These are phyloP conservation scores for Chiridota heheva DNA, from an alignment of 35 echinoderm and acorn worm genomes.

Conservation along the genomic window DNA sequence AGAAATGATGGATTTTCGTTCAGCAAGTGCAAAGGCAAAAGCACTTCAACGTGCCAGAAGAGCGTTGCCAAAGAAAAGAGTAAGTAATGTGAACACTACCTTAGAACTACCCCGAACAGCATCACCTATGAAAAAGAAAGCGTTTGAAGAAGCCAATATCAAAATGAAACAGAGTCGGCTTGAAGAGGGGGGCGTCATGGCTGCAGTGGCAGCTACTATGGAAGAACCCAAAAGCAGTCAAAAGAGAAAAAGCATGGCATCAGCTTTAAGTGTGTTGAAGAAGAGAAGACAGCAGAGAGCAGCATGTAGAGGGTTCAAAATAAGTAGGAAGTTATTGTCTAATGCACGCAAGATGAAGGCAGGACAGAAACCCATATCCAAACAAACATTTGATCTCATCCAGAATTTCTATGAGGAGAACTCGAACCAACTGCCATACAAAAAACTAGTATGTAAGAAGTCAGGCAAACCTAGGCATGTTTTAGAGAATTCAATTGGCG, in stretches of 20 bases:
- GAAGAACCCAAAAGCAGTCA: slow-evolving; percentile 26
- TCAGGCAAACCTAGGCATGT: slow-evolving; percentile 44
- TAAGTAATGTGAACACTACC: slow-evolving; percentile 30
- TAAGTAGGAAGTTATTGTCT: slow-evolving; percentile 38
- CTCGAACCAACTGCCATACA: slow-evolving; percentile 57
- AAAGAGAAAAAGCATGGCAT: slow-evolving; percentile 36
- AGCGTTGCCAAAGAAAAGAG: slow-evolving; percentile 42
- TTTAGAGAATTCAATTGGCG: slow-evolving; percentile 55
- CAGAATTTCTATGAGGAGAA: slow-evolving; percentile 56
- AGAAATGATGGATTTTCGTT: slow-evolving; percentile 13
- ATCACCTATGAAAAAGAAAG: slow-evolving; percentile 49
- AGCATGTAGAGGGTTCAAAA: slow-evolving; percentile 14
- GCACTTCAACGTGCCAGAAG: slow-evolving; percentile 52
- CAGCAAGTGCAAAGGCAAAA: slow-evolving; percentile 42
- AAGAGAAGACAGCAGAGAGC: slow-evolving; percentile 12
- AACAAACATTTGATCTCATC: slow-evolving; percentile 44
- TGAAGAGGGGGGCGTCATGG: slow-evolving; percentile 24
- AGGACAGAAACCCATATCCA: slow-evolving; percentile 44
- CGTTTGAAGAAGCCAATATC: neutral
- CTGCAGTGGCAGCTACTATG: neutral
- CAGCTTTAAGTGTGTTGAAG: slow-evolving; percentile 8
- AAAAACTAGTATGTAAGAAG: slow-evolving; percentile 61
- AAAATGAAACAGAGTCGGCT: neutral
- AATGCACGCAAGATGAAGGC: slow-evolving; percentile 38
- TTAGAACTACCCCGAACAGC: slow-evolving; percentile 36